These are phyloP conservation scores for Lepus europaeus DNA, from an alignment of 2,113 vertebrate species.

Conservation along the genomic window DNA sequence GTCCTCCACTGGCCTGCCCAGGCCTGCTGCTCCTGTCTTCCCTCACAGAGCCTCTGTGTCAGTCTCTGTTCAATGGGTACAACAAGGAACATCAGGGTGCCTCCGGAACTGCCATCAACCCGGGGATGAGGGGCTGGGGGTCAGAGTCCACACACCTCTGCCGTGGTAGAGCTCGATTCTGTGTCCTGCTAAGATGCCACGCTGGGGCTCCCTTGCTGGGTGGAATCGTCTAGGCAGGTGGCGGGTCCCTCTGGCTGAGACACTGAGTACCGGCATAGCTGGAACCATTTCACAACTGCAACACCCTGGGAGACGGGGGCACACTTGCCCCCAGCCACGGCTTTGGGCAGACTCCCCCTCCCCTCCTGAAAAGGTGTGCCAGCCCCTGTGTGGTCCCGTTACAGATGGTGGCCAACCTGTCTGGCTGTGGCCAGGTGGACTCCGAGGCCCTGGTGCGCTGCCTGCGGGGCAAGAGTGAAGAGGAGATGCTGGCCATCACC, in stretches of 20 bases:
- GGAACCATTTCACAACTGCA: not conserved
- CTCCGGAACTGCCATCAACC: not conserved
- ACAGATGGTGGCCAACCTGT: slow-evolving; percentile 86
- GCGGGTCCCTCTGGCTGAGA: not conserved
- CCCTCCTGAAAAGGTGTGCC: not conserved
- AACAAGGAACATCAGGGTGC: not conserved
- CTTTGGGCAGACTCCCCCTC: not conserved
- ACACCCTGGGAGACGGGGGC: not conserved
- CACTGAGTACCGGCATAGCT: not conserved
- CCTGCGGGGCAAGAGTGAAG: slow-evolving; percentile 84
- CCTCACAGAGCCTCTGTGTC: not conserved
- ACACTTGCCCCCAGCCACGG: not conserved
- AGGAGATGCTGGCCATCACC: slow-evolving; percentile 83
- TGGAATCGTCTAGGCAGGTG: not conserved
- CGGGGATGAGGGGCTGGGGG: not conserved
- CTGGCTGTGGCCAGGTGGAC: slow-evolving; percentile 84
- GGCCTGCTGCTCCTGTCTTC: not conserved
- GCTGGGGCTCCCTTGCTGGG: too few relatives aligned
- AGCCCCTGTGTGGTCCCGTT: slow-evolving; percentile 6
- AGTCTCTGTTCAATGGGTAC: not conserved
- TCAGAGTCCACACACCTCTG: not conserved
- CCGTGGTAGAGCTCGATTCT: not conserved
- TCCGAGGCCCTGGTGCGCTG: slow-evolving; percentile 87
- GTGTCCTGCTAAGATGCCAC: not conserved
- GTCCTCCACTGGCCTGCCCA: not conserved